phyloP scores from a whole-genome alignment of 2,113 vertebrate species.

The Oplegnathus fasciatus region DNA sequence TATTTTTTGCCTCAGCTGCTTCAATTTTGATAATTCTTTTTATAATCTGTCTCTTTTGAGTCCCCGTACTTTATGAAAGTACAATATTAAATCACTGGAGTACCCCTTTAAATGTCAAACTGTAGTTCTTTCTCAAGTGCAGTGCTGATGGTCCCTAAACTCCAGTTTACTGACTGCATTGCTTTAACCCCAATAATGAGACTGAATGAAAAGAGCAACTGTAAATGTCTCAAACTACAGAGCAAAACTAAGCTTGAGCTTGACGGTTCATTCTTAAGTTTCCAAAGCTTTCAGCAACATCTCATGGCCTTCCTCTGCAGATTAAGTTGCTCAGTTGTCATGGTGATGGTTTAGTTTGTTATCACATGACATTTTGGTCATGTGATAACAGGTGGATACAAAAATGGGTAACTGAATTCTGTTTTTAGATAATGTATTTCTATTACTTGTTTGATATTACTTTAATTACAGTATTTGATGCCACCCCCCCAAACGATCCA shows the following conservation, averaged over 20 bases:
- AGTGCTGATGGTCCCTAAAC: neutral
- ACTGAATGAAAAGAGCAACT: neutral
- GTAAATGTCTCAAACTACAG: neutral
- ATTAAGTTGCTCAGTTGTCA: neutral
- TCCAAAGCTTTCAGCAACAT: neutral
- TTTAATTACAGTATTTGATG: neutral
- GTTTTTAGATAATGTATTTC: neutral
- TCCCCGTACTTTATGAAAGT: neutral
- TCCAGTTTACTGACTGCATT: neutral
- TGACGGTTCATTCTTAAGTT: neutral
- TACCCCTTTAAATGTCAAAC: neutral
- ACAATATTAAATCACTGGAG: neutral
- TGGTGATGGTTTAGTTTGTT: neutral
- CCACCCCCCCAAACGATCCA: neutral
- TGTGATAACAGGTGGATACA: neutral
- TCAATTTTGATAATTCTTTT: too few species aligned
- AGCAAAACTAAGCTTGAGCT: neutral
- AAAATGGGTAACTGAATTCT: neutral
- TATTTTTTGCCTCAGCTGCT: neutral
- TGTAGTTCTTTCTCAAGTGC: neutral
- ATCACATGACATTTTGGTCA: too few species aligned
- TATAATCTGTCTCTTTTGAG: too few species aligned
- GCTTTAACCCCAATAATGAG: neutral
- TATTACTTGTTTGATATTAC: neutral
- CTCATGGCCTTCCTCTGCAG: neutral